These are phyloP conservation scores for Premnoplex brunnescens DNA, from an alignment of 2,797 vertebrate species.

Conservation along the genomic window DNA sequence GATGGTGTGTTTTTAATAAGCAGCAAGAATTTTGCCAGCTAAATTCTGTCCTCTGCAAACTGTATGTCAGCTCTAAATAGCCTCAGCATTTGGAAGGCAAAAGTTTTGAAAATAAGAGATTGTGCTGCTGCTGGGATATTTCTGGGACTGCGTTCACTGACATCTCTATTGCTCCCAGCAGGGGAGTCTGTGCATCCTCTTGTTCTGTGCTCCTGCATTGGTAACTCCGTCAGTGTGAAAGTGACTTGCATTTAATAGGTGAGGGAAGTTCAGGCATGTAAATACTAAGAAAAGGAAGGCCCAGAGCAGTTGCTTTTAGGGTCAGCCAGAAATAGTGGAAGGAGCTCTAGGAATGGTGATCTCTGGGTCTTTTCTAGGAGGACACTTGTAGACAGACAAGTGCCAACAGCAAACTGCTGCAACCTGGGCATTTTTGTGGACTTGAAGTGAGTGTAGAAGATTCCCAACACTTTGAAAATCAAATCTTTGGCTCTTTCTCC, in stretches of 20 bases:
- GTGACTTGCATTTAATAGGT: not conserved
- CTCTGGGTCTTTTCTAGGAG: not conserved
- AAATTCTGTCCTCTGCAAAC: conserved; percentile 1
- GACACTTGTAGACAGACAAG: not conserved
- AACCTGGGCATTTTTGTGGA: not conserved
- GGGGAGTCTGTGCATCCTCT: not conserved
- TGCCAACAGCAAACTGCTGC: fast-evolving
- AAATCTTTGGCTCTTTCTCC: not conserved
- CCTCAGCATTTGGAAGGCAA: not conserved
- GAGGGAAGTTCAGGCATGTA: not conserved
- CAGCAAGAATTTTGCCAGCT: not conserved
- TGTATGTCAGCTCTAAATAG: not conserved
- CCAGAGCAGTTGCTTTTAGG: not conserved
- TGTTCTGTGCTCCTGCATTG: not conserved
- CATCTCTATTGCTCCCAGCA: not conserved
- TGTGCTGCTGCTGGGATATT: not conserved
- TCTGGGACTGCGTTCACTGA: not conserved
- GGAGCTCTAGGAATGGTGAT: not conserved
- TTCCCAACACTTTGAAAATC: not conserved
- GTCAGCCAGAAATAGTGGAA: not conserved
- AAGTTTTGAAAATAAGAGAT: not conserved
- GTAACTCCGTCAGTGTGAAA: not conserved
- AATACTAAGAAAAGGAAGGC: not conserved
- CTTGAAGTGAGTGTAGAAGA: not conserved
- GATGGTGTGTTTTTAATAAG: conserved; percentile 35